Conservation (phyloP, 1,140 invertebrate species). For the Philotrypesis tridentata region DNA sequence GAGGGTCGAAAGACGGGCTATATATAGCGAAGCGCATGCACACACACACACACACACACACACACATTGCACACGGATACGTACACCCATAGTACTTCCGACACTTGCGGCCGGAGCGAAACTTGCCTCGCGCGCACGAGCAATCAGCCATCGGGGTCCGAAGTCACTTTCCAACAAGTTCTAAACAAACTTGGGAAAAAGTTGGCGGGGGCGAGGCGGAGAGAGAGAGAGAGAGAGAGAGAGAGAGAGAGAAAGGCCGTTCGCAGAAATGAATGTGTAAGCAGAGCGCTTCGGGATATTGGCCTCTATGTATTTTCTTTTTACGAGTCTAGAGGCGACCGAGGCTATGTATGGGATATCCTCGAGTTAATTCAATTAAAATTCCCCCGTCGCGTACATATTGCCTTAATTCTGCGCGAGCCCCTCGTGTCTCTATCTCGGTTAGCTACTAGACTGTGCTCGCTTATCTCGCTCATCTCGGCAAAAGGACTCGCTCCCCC, state of each 20-base stretch:
- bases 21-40: background rate
- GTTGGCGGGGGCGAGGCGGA: background rate
- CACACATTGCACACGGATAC: too few species aligned
- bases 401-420: background rate
- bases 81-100: conserved; percentile 20
- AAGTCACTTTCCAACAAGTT: conserved; percentile 46
- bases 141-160: conserved; percentile 38
- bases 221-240: too few species aligned
- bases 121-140: conserved; percentile 15
- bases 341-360: background rate
- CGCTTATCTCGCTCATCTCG: background rate
- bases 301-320: background rate
- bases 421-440: conserved; percentile 9
- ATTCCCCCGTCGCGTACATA: background rate
- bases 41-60: too few species aligned
- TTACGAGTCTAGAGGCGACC: too few species aligned
- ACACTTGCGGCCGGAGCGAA: conserved; percentile 20
- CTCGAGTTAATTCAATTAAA: background rate
- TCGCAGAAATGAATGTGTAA: conserved; percentile 49
- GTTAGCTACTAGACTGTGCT: background rate
- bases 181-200: conserved; percentile 45
- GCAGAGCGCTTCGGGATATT: background rate
- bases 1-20: background rate
- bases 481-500: background rate
- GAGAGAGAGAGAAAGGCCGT: too few species aligned